Evolutionary conservation across 2,888 invertebrate genomes (phyloP).

Genomic region (Holacanthella duospinosa): DNA sequence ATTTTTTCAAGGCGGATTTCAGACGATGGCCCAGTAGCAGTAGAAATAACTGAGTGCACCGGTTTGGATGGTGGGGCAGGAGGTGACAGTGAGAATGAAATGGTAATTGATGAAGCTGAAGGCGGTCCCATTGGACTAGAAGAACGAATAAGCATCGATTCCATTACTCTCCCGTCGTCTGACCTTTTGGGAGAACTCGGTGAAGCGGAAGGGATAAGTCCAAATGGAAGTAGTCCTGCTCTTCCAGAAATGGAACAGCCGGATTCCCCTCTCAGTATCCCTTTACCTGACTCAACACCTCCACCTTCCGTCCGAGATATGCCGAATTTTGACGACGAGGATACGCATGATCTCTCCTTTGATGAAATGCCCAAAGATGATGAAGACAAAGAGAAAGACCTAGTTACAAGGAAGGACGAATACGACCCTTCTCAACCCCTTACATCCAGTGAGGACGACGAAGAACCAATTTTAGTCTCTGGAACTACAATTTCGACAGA

Average conservation of each 20-base stretch:
- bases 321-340: conserved; percentile 11
- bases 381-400: background rate
- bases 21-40: background rate
- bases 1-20: background rate
- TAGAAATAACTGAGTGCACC: no score
- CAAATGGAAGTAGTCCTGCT: background rate
- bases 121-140: background rate
- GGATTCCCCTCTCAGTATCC: conserved; percentile 29
- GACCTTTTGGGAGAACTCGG: background rate
- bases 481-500: background rate
- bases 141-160: conserved; percentile 10
- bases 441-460: conserved; percentile 36
- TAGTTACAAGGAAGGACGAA: no score
- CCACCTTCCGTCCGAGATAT: conserved; percentile 11
- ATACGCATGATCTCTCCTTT: background rate
- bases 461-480: background rate
- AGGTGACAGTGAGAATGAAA: conserved; percentile 28
- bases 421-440: conserved; percentile 37
- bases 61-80: background rate
- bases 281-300: conserved; percentile 31
- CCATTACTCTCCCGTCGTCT: background rate
- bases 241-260: background rate
- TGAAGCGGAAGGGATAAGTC: background rate
- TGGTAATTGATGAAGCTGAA: conserved; percentile 32
- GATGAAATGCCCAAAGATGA: background rate